Evolutionary conservation across 2,113 vertebrate species (phyloP), one percentile per base, ranked within the genome.

Genomic region (Xerus inauris): DNA sequence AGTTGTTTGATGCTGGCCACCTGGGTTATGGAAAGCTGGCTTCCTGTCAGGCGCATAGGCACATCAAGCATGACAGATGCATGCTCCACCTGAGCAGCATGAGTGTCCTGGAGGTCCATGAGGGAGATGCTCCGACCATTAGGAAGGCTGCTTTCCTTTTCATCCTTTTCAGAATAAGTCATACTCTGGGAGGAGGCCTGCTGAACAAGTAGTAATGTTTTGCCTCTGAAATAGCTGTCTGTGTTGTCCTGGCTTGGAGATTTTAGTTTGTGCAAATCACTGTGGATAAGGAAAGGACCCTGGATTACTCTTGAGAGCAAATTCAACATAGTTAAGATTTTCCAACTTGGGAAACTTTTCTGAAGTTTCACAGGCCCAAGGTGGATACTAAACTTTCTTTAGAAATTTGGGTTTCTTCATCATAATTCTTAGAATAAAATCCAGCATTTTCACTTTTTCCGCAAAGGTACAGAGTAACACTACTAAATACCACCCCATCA

Each of bases 61-160:
- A 99, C 98, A 3, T 99, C 99, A 13, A 99, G 98, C 93, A 98
- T 95, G 72, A 98, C 93, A 17, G 98, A 96, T 0, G 89, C 57
- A 0, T 97, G 8, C 76, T 99, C 97, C 0, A 96, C 87, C 32
- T 98, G 99, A 67, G 96, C 88, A 0, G 97, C 69, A 69, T 98
- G 99, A 0, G 99, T 97, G 76, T 99, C 99, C 97, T 99, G 99
- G 6, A 99, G 99, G 98, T 99, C 99, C 97, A 99, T 99, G 90
- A 99, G 98, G 3, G 99, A 99, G 91, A 99, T 96, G 97, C 99
- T 99, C 38, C 99, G 99, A 0, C 99, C 99, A 0, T 99, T 99
- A 64, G 99, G 98, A 77, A 99, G 98, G 62, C 98, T 96, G 12
- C 80, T 95, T 82, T 99, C 99, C 73, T 98, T 98, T 40, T 99